phyloP scores from a whole-genome alignment of 2,888 invertebrate species.

The Diabrotica balteata region DNA sequence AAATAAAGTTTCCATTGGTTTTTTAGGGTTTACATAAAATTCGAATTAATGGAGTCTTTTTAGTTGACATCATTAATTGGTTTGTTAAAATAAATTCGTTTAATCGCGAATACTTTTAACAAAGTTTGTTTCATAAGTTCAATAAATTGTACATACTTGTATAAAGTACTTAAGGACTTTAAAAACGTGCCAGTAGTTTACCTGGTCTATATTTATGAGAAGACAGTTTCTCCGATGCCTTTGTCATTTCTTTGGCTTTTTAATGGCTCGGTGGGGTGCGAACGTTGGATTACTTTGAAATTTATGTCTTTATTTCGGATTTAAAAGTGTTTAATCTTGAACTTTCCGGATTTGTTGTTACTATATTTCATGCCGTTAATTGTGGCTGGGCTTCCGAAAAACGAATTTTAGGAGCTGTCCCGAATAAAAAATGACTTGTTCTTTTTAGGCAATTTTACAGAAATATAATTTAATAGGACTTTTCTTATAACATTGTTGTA shows the following conservation, averaged over 20 bases:
- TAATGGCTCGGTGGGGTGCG: constrained; percentile 47
- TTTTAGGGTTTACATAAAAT: no score
- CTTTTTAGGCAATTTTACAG: neutral
- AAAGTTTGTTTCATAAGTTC: no score
- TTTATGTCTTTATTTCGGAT: constrained; percentile 52
- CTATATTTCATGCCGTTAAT: constrained; percentile 31
- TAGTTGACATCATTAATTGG: no score
- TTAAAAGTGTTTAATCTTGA: constrained; percentile 43
- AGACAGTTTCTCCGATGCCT: constrained; percentile 47
- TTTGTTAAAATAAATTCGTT: no score
- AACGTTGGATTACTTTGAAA: constrained; percentile 46
- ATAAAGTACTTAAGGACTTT: no score
- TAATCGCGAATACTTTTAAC: no score
- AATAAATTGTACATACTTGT: no score
- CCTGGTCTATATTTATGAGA: constrained; percentile 10
- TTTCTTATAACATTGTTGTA: no score
- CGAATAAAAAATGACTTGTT: neutral
- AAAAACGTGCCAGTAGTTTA: neutral
- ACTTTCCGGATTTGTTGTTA: constrained; percentile 38
- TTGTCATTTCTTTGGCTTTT: constrained; percentile 49
- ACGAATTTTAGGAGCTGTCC: neutral
- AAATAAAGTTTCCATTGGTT: no score
- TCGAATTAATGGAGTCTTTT: no score
- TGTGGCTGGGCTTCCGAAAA: neutral
- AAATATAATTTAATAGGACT: neutral